Base-by-base conservation (phyloP, 2,888 invertebrate species). In the Seladonia tumulorum region DNA sequence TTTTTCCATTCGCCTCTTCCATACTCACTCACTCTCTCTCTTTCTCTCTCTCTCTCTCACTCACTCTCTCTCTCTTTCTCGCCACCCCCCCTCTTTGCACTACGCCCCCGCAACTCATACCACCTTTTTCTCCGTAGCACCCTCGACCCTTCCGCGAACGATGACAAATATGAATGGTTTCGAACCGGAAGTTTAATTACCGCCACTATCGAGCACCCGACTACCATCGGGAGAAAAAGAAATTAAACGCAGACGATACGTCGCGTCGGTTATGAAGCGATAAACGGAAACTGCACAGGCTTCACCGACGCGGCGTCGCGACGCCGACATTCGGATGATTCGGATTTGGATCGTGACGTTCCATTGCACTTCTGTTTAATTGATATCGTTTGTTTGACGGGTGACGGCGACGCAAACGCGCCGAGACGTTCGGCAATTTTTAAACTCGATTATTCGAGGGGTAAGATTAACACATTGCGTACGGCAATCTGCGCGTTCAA, bases 111-210 rank as follows among this genome's bases (percentile, higher is more conserved):
- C 14, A 22, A 49, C 12, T 14, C 70, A 22, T n/a, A 42, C 39
- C 5, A 42, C 70, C 70, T 70, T 42, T 70, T 7, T 70, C 42
- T 12, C 16, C 29, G 39, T 8, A 60, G 66, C 47, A 42, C 88
- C 68, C 77, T 63, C 83, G 75, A 82, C 79, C 76, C 72, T 66
- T 68, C 68, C 53, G 22, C 68, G 79, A 73, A 57, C 79, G 79
- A 83, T 81, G 83, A 83, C 83, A 86, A 86, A 89, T 89, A 86
- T 80, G 82, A 88, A 89, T 82, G 90, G 83, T 86, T 84, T 76
- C 83, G 89, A 88, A 86, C 86, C 77, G 88, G 87, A 88, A 88
- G 90, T 89, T 89, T 89, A 89, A 89, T 89, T 89, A 89, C 74
- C 82, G 79, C 42, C 78, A 76, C 86, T 88, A 89, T 85, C 82